Evolutionary conservation across 92 coral and sea anemone species (phyloP).

Genomic region (Parazoanthus atlanticus): DNA sequence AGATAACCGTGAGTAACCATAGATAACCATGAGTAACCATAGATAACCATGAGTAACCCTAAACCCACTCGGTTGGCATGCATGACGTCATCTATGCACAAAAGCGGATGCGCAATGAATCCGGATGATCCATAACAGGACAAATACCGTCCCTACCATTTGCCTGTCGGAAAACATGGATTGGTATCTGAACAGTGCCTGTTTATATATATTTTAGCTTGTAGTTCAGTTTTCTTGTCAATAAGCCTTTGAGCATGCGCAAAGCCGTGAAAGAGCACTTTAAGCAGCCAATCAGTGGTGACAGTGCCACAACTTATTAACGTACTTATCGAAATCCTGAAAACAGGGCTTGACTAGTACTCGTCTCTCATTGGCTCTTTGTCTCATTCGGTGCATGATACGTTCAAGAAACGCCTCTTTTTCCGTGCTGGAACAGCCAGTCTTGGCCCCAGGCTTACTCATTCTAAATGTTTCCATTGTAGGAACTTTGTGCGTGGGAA

Average conservation of each 20-base stretch:
- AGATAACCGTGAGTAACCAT: too few relatives aligned
- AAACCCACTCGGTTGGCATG: too few relatives aligned
- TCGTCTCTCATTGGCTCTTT: constrained; percentile 83
- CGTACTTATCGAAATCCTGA: constrained; percentile 98
- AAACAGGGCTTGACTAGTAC: constrained; percentile 91
- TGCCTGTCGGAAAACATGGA: too few relatives aligned
- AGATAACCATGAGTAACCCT: too few relatives aligned
- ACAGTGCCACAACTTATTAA: background rate
- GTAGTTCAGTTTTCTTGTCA: too few relatives aligned
- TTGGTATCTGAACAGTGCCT: too few relatives aligned
- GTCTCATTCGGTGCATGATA: constrained; percentile 85
- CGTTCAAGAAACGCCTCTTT: constrained; percentile 68
- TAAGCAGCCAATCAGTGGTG: too few relatives aligned
- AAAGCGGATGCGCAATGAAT: background rate
- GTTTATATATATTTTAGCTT: too few relatives aligned
- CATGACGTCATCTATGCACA: too few relatives aligned
- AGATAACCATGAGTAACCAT: too few relatives aligned
- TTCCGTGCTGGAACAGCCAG: constrained; percentile 53
- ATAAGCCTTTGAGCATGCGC: background rate
- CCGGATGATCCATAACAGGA: background rate
- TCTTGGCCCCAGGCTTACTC: constrained; percentile 90
- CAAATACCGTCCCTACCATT: too few relatives aligned
- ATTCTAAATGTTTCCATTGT: constrained; percentile 86
- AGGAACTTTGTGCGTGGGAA: constrained; percentile 82
- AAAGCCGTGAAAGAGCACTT: background rate